Evolutionary conservation across 2,888 invertebrate genomes (phyloP), one percentile per base, ranked within the genome.

Genomic region (Cheilosia variabilis): DNA sequence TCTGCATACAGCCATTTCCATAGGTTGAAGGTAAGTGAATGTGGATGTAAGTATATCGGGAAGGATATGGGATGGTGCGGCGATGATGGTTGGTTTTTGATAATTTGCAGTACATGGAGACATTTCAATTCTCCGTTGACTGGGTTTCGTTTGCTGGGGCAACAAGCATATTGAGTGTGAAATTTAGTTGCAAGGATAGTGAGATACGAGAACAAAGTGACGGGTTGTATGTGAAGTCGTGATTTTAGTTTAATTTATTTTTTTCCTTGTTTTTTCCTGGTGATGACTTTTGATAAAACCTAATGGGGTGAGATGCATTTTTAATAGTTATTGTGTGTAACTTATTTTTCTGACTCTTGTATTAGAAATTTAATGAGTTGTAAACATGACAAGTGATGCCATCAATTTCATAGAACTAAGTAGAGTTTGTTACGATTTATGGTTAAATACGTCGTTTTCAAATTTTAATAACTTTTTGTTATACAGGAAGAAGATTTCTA

Each of bases 91-190:
- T 72, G 66, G 50, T 78, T 52, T 68, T 68, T 31, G 53, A 37
- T 66, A 43, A 24, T 63, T 34, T 43, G 10, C 53, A n/a, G 45
- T 22, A 31, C 73, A 76, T 73, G 62, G 34, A 83, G 68, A 73
- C 79, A 79, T 73, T 72, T 82, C 55, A 66, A 68, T 72, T 78
- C 65, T n/a, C 45, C 37, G 77, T 41, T 82, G 55, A 60, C 47
- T 76, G 76, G 43, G 43, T 69, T 50, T 22, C 37, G 7, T 53
- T 75, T 9, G 19, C 31, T 52, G 60, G 62, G 41, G 34, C 9
- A 63, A 31, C 68, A 43, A 43, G n/a, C 58, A 45, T 66, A 60
- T 58, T 58, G 43, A 50, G 22, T 53, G 37, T 66, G 50, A 55
- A 68, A 73, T 71, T 63, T 17, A 68, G 22, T 57, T 45, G 45